Evolutionary conservation across 1,140 invertebrate genomes (phyloP).

Genomic region (Eumeta japonica): DNA sequence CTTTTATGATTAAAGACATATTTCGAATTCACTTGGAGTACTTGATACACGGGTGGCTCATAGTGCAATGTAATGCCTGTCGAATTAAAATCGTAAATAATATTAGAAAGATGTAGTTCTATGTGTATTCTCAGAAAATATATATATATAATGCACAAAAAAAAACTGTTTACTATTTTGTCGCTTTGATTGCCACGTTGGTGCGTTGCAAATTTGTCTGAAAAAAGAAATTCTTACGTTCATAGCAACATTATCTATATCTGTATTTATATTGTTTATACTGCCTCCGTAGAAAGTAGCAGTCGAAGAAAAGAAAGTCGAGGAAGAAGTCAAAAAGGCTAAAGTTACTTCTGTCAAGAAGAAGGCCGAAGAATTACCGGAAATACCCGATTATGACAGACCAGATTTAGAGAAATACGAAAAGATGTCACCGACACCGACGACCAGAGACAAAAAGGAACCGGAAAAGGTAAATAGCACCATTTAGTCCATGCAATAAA

Average conservation of each 20-base stretch:
- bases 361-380: constrained; percentile 67
- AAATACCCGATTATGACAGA: constrained; percentile 69
- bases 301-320: constrained; percentile 40
- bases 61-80: too few relatives aligned
- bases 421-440: constrained; percentile 36
- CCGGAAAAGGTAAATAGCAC: constrained; percentile 42
- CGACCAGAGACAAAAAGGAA: constrained; percentile 44
- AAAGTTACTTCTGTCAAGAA: constrained; percentile 41
- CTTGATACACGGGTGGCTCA: too few relatives aligned
- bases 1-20: too few relatives aligned
- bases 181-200: neutral
- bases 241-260: neutral
- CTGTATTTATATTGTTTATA: neutral
- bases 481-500: too few relatives aligned
- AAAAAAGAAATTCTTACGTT: neutral
- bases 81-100: too few relatives aligned
- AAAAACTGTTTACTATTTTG: neutral
- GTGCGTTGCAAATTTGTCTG: neutral
- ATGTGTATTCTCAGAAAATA: neutral
- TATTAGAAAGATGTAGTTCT: too few relatives aligned
- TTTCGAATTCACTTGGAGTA: too few relatives aligned
- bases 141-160: too few relatives aligned
- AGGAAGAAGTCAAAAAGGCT: constrained; percentile 45
- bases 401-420: constrained; percentile 61
- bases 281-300: constrained; percentile 39